These are phyloP conservation scores for Aphidius ervi DNA, from an alignment of 1,140 invertebrate species.

Conservation along the genomic window DNA sequence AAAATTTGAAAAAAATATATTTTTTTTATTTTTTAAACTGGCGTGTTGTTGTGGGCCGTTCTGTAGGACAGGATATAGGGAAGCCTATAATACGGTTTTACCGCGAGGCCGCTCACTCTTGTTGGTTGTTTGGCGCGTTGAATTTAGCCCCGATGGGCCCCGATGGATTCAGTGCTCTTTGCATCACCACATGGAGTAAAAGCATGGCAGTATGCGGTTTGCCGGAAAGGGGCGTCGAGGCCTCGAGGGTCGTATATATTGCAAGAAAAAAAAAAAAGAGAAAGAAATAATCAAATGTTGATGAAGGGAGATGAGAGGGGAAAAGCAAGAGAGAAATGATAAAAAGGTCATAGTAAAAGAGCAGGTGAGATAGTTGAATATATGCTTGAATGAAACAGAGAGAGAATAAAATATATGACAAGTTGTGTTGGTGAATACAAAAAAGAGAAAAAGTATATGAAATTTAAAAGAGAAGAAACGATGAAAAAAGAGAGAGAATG, in stretches of 20 bases:
- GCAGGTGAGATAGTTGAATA: too few relatives aligned
- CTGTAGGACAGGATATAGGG: slow-evolving; percentile 37
- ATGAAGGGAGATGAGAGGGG: slow-evolving; percentile 15
- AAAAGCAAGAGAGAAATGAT: slow-evolving; percentile 13
- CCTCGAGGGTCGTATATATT: too few relatives aligned
- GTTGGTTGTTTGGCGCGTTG: not conserved
- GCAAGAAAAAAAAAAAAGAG: slow-evolving; percentile 1
- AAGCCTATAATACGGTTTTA: slow-evolving; percentile 48
- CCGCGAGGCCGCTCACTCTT: slow-evolving; percentile 32
- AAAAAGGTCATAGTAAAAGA: too few relatives aligned
- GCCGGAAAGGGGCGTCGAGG: slow-evolving; percentile 28
- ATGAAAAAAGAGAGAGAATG: slow-evolving; percentile 8
- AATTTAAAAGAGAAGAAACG: not conserved
- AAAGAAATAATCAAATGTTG: slow-evolving; percentile 25
- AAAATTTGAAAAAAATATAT: slow-evolving; percentile 13
- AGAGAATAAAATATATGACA: too few relatives aligned
- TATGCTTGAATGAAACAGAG: too few relatives aligned
- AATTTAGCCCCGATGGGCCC: not conserved
- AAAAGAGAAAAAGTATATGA: too few relatives aligned
- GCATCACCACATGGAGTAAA: not conserved
- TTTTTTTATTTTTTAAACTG: too few relatives aligned
- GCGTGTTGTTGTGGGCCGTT: slow-evolving; percentile 30
- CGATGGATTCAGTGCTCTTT: slow-evolving; percentile 2
- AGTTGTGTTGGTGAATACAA: too few relatives aligned
- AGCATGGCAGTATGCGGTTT: slow-evolving; percentile 30